Evolutionary conservation across 1,140 invertebrate species (phyloP).

Genomic region (Phymorhynchus buccinoides): DNA sequence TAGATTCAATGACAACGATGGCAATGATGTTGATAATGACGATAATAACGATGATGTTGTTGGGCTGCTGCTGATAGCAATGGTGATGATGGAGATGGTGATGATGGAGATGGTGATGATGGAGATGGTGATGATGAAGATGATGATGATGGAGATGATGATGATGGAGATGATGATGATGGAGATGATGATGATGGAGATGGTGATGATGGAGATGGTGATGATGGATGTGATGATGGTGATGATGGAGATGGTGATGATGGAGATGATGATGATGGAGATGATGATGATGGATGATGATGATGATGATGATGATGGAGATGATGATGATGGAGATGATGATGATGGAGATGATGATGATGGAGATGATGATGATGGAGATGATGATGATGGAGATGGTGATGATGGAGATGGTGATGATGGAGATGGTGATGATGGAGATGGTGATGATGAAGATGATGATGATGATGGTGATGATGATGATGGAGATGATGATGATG

Average conservation of each 20-base stretch:
- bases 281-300: too few relatives aligned
- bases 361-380: background rate
- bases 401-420: slow-evolving; percentile 37
- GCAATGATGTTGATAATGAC: too few relatives aligned
- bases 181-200: slow-evolving; percentile 4
- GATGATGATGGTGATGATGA: slow-evolving; percentile 34
- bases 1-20: background rate
- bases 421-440: slow-evolving; percentile 39
- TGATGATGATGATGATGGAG: too few relatives aligned
- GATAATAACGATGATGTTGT: too few relatives aligned
- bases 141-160: background rate
- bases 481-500: slow-evolving; percentile 17
- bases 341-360: slow-evolving; percentile 8
- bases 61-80: too few relatives aligned
- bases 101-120: slow-evolving; percentile 24
- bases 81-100: background rate
- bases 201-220: slow-evolving; percentile 23
- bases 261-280: background rate
- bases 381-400: slow-evolving; percentile 32
- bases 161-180: slow-evolving; percentile 10
- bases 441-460: slow-evolving; percentile 40
- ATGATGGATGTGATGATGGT: too few relatives aligned
- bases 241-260: background rate
- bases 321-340: background rate
- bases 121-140: slow-evolving; percentile 27